Evolutionary conservation across 2,888 invertebrate species (phyloP).

Genomic region (Megalurothrips usitatus): DNA sequence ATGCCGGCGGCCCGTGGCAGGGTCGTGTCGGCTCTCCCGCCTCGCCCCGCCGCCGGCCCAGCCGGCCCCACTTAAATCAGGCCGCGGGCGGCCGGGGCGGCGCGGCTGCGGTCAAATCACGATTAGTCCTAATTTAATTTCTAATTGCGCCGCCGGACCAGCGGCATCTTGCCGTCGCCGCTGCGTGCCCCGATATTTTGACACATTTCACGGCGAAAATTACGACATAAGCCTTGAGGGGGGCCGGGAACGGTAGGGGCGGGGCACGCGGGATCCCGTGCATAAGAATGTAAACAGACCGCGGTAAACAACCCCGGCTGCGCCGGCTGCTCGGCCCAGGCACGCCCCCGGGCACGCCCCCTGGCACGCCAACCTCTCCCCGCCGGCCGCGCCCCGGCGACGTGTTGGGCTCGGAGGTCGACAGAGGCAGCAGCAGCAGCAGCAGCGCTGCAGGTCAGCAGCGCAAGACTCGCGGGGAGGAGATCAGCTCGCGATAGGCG

Average conservation of each 20-base stretch:
- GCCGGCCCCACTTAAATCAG: not conserved
- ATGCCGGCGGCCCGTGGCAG: not conserved
- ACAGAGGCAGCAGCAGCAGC: too few relatives aligned
- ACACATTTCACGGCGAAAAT: too few relatives aligned
- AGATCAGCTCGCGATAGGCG: too few relatives aligned
- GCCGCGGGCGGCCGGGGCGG: not conserved
- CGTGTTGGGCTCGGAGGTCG: too few relatives aligned
- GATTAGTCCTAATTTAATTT: not conserved
- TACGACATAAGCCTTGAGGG: too few relatives aligned
- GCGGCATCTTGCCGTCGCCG: not conserved
- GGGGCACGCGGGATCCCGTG: not conserved
- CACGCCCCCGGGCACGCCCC: not conserved
- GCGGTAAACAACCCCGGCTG: not conserved
- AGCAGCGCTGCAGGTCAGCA: too few relatives aligned
- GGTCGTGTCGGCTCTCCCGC: not conserved
- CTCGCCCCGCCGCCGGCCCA: not conserved
- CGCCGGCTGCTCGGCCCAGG: not conserved
- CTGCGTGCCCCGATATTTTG: too few relatives aligned
- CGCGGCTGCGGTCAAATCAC: not conserved
- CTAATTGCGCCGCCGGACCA: not conserved
- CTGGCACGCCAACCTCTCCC: too few relatives aligned
- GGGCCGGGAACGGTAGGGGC: not conserved
- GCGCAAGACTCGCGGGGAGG: too few relatives aligned
- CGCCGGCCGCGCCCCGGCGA: too few relatives aligned
- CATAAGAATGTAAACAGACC: conserved; percentile 6